These are phyloP conservation scores for Pseudococcus jackbeardsleyi DNA, from an alignment of 2,888 invertebrate species.

Conservation along the genomic window DNA sequence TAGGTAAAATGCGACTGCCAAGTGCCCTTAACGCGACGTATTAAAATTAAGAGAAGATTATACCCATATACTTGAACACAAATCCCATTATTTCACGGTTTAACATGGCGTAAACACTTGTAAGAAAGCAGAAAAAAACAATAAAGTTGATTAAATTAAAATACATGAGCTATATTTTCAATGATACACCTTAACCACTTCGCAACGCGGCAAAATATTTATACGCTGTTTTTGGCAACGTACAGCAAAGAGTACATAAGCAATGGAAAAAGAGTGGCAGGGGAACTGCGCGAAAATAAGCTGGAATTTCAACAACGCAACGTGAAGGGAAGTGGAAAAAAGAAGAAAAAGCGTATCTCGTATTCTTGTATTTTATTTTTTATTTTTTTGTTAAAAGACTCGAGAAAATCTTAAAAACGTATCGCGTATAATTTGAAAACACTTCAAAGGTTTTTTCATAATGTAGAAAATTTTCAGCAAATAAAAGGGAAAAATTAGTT, in stretches of 20 bases:
- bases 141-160: slow-evolving; percentile 13
- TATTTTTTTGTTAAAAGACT: slow-evolving; percentile 19
- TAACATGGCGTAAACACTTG: not conserved
- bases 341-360: not conserved
- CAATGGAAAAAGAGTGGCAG: not conserved
- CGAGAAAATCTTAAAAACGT: slow-evolving; percentile 27
- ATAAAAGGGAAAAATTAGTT: slow-evolving; percentile 38
- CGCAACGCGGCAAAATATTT: not conserved
- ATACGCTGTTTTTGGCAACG: not conserved
- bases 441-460: slow-evolving; percentile 42
- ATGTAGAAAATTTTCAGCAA: slow-evolving; percentile 3
- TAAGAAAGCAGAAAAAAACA: slow-evolving; percentile 24
- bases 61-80: not conserved
- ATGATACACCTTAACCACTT: slow-evolving; percentile 24
- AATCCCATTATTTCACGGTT: not conserved
- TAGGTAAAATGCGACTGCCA: not conserved
- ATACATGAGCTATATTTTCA: slow-evolving; percentile 16
- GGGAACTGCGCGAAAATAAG: not conserved
- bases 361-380: not conserved
- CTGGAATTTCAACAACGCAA: slow-evolving; percentile 32
- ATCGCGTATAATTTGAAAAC: slow-evolving; percentile 48
- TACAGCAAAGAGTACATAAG: not conserved
- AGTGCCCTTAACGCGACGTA: not conserved
- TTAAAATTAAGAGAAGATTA: slow-evolving; percentile 15
- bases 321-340: not conserved